These are phyloP conservation scores for Mugil cephalus DNA, from an alignment of 2,113 vertebrate genomes.

Conservation along the genomic window DNA sequence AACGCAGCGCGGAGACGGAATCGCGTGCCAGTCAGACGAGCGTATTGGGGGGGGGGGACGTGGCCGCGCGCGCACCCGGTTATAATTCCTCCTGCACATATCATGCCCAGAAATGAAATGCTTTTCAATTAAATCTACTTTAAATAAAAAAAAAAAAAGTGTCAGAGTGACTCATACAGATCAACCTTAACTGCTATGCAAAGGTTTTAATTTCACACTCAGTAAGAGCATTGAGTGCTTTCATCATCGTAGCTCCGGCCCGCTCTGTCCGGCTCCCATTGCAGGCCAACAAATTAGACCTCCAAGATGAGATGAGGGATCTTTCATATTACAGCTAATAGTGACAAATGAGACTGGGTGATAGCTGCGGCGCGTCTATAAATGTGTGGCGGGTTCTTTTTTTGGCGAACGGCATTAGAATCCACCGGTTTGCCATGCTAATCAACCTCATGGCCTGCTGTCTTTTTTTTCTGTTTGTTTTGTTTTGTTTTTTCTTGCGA, in stretches of 20 bases:
- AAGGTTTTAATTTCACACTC: constrained; percentile 74
- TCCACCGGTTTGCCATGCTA: constrained; percentile 55
- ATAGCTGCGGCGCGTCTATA: constrained; percentile 60
- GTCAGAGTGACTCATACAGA: constrained; percentile 58
- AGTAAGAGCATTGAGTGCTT: constrained; percentile 60
- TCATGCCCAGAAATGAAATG: constrained; percentile 49
- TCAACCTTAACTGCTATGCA: constrained; percentile 45
- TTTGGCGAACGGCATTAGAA: constrained; percentile 49
- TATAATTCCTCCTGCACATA: constrained; percentile 1
- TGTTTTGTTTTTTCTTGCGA: constrained; percentile 36
- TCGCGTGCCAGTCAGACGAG: constrained; percentile 37
- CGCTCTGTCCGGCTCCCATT: constrained; percentile 60
- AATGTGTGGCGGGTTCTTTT: constrained; percentile 51
- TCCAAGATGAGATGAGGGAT: constrained; percentile 79
- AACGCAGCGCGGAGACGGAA: constrained; percentile 32
- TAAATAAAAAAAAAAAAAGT: too few relatives aligned
- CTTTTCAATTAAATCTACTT: constrained; percentile 50
- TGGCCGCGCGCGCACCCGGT: background rate
- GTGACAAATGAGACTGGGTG: constrained; percentile 78
- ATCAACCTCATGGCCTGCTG: constrained; percentile 65
- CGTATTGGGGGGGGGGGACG: constrained; percentile 14
- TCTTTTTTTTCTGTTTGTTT: constrained; percentile 28
- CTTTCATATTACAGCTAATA: constrained; percentile 74
- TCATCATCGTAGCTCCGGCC: constrained; percentile 61
- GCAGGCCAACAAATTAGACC: constrained; percentile 80